Percentiles rank a stretch among this genome's conserved stretches.
Conservation (phyloP, 2,797 vertebrate species). For the Labeo calbasu region DNA sequence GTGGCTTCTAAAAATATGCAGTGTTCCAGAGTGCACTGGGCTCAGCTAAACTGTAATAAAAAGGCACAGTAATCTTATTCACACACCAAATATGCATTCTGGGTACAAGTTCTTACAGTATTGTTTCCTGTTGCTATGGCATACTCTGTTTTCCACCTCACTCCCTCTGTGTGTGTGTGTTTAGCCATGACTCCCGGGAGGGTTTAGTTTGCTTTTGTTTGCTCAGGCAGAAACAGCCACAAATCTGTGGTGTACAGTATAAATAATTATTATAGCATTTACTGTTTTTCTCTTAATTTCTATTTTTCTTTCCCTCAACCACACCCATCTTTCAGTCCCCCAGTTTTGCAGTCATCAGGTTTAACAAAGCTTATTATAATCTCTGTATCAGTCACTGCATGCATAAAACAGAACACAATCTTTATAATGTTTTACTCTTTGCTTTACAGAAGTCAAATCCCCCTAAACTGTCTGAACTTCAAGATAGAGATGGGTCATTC, state of each 20-base stretch:
- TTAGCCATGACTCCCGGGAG: conserved; percentile 39
- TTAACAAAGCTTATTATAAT: neutral
- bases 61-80: conserved; percentile 30
- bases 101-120: conserved; percentile 51
- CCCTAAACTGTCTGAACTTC: neutral
- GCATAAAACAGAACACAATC: neutral
- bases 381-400: neutral
- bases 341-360: neutral
- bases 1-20: neutral
- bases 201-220: conserved; percentile 43
- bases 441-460: neutral
- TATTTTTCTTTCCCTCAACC: conserved; percentile 13
- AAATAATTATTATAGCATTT: conserved; percentile 26
- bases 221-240: conserved; percentile 20
- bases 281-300: conserved; percentile 8
- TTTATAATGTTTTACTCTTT: neutral
- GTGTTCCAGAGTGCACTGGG: conserved; percentile 16
- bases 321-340: neutral
- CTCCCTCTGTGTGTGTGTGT: conserved; percentile 42
- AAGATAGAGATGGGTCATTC: neutral
- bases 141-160: conserved; percentile 52
- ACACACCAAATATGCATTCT: conserved; percentile 43
- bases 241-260: conserved; percentile 23
- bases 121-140: conserved; percentile 56
- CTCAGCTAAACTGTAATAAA: conserved; percentile 8